phyloP scores from a whole-genome alignment of 2,113 vertebrate genomes.

The Tetraodon nigroviridis region DNA sequence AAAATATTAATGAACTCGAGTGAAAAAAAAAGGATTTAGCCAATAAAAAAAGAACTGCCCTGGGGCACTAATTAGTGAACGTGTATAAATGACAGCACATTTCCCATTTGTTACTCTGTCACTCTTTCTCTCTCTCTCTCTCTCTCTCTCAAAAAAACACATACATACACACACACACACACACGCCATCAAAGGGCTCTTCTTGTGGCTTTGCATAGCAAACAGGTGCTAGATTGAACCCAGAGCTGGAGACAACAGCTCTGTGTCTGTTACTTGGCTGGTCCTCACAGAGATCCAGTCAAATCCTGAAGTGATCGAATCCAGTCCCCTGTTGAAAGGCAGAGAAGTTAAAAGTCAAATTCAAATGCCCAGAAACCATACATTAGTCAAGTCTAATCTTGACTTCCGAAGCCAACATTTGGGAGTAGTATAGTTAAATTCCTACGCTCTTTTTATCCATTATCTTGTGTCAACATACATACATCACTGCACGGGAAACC shows the following conservation, averaged over 20 bases:
- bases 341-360: constrained; percentile 21
- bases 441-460: background rate
- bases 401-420: background rate
- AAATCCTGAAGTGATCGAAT: constrained; percentile 53
- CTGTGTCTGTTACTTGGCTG: constrained; percentile 59
- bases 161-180: constrained; percentile 18
- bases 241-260: constrained; percentile 56
- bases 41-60: constrained; percentile 40
- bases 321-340: constrained; percentile 21
- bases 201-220: constrained; percentile 62
- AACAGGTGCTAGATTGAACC: constrained; percentile 70
- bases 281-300: constrained; percentile 50
- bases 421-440: constrained; percentile 5
- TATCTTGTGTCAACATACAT: background rate
- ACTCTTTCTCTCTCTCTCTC: no score
- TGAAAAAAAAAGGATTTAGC: constrained; percentile 11
- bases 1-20: constrained; percentile 1
- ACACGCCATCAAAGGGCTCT: constrained; percentile 61
- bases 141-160: background rate
- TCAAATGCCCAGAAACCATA: constrained; percentile 20
- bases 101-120: background rate
- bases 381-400: constrained; percentile 26
- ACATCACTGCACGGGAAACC: background rate
- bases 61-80: constrained; percentile 37
- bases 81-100: constrained; percentile 36